Evolutionary conservation across 2,797 vertebrate genomes (phyloP).

Genomic region (Allobates femoralis): DNA sequence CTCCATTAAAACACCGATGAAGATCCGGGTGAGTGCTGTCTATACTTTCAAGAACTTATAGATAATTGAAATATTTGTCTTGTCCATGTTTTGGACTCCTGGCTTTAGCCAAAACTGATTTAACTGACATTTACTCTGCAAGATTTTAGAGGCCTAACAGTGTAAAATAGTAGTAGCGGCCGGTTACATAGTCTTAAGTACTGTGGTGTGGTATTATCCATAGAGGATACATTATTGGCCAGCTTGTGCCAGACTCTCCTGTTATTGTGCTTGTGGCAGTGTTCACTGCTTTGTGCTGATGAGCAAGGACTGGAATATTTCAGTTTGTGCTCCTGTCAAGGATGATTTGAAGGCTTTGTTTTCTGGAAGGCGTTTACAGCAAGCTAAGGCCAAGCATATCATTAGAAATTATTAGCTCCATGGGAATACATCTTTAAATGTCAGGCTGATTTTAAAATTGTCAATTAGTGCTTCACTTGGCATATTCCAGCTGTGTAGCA

Average conservation of each 20-base stretch:
- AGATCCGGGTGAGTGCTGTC: too few species aligned
- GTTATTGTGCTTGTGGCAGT: not conserved
- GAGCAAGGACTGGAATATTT: constrained; percentile 32
- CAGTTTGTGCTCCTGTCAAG: constrained; percentile 37
- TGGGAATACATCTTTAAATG: constrained; percentile 57
- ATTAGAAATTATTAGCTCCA: constrained; percentile 66
- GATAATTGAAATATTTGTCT: not conserved
- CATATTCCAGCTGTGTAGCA: constrained; percentile 24
- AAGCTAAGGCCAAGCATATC: constrained; percentile 66
- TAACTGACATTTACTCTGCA: too few species aligned
- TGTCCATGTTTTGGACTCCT: not conserved
- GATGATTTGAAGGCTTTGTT: constrained; percentile 67
- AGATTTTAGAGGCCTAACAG: not conserved
- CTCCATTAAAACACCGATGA: too few species aligned
- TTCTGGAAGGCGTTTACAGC: constrained; percentile 67
- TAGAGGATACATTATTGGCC: not conserved
- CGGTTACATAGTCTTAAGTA: not conserved
- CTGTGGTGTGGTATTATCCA: not conserved
- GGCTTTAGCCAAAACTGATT: not conserved
- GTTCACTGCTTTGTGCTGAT: constrained; percentile 20
- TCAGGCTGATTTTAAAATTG: constrained; percentile 52
- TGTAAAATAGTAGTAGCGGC: not conserved
- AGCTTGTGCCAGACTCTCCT: not conserved
- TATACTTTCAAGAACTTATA: too few species aligned
- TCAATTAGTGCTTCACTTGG: constrained; percentile 40